phyloP scores from a whole-genome alignment of 2,113 vertebrate species.

The Empidonax alnorum region DNA sequence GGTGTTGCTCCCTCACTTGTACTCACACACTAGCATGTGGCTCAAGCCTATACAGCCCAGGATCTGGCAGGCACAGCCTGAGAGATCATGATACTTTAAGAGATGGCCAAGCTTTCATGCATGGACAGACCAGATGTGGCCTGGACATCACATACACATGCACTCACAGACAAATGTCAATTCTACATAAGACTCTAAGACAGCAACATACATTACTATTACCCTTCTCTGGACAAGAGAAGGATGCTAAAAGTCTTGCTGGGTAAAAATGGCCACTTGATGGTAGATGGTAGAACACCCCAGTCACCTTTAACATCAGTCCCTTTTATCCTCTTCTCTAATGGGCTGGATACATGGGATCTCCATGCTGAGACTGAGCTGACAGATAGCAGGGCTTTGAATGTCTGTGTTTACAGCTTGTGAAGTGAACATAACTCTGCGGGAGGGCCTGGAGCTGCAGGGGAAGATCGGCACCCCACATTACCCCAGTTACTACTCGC shows the following conservation, averaged over 20 bases:
- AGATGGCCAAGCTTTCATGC: background rate
- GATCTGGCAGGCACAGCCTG: background rate
- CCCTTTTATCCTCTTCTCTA: background rate
- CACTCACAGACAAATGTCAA: background rate
- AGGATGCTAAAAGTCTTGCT: background rate
- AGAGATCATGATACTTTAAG: background rate
- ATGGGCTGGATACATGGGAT: background rate
- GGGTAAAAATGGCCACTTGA: background rate
- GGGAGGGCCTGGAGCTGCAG: constrained; percentile 74
- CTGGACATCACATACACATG: background rate
- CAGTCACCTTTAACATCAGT: background rate
- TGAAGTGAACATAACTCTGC: constrained; percentile 76
- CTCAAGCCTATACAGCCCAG: background rate
- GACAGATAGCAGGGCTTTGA: background rate
- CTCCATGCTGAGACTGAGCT: background rate
- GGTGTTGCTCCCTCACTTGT: background rate
- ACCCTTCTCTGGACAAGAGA: background rate
- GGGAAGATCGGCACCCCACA: constrained; percentile 86
- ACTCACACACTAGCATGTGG: background rate
- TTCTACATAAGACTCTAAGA: background rate
- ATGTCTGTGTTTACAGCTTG: constrained; percentile 77
- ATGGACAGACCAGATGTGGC: background rate
- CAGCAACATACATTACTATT: background rate
- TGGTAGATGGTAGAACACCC: background rate
- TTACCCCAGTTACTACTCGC: constrained; percentile 93